A percentile compares a stretch with the other conserved stretches of the same genome.
phyloP scores from a whole-genome alignment of 1,140 invertebrate genomes.

The Stegodyphus dumicola region DNA sequence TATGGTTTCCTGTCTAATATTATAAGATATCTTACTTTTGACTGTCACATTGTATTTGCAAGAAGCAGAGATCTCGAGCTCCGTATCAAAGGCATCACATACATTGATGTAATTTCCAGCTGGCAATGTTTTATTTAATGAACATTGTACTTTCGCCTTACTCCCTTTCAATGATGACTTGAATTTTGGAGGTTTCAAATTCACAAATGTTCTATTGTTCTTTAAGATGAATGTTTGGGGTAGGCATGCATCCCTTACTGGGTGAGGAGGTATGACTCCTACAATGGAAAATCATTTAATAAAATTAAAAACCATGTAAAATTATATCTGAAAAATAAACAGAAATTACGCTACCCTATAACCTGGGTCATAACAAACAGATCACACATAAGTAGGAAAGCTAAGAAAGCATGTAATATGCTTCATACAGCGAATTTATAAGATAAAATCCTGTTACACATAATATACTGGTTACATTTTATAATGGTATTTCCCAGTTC shows the following conservation, averaged over 20 bases:
- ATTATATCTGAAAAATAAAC: neutral
- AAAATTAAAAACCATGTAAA: neutral
- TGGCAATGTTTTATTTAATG: constrained; percentile 17
- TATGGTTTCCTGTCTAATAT: too few species aligned
- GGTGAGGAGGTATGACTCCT: constrained; percentile 26
- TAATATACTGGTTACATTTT: too few species aligned
- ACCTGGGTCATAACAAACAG: too few species aligned
- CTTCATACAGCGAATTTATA: too few species aligned
- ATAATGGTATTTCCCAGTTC: too few species aligned
- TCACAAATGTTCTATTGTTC: neutral
- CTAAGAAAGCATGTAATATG: too few species aligned
- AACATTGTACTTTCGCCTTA: constrained; percentile 31
- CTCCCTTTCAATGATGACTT: constrained; percentile 27
- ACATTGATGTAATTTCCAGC: constrained; percentile 39
- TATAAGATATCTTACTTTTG: constrained; percentile 6
- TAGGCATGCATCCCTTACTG: constrained; percentile 5
- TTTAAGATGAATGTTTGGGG: constrained; percentile 1
- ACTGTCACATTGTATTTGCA: constrained; percentile 35
- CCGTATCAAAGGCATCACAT: constrained; percentile 30
- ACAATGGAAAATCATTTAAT: neutral
- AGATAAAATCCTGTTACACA: too few species aligned
- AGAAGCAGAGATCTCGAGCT: constrained; percentile 12
- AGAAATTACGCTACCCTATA: too few species aligned
- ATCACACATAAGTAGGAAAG: too few species aligned
- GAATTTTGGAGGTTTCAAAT: constrained; percentile 28